Evolutionary conservation across 1,140 invertebrate species (phyloP).

Genomic region (Halictus rubicundus): DNA sequence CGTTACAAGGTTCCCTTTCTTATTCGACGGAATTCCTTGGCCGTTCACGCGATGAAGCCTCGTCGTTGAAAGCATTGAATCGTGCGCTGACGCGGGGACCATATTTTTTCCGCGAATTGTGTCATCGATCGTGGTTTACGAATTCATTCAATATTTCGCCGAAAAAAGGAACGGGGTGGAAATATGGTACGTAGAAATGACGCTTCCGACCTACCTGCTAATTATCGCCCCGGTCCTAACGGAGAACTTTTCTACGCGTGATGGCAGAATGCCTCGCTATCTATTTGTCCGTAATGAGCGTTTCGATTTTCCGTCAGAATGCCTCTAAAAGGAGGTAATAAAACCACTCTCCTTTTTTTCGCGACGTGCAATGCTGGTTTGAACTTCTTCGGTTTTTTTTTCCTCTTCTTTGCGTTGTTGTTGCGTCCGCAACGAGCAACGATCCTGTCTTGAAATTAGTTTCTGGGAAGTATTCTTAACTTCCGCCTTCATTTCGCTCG

Average conservation of each 20-base stretch:
- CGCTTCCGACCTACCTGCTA: conserved; percentile 18
- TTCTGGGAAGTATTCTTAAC: conserved; percentile 1
- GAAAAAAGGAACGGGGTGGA: background rate
- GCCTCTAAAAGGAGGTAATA: conserved; percentile 43
- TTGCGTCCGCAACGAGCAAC: conserved; percentile 11
- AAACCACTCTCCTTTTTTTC: conserved; percentile 11
- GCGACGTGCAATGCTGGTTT: background rate
- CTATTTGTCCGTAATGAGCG: conserved; percentile 69
- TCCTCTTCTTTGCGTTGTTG: conserved; percentile 7
- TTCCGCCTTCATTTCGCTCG: background rate
- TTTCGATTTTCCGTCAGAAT: conserved; percentile 69
- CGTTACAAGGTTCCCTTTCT: background rate
- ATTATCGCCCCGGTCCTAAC: conserved; percentile 28
- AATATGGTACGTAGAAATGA: background rate
- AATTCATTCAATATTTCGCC: conserved; percentile 27
- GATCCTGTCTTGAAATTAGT: conserved; percentile 13
- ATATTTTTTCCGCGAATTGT: conserved; percentile 21
- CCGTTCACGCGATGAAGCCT: background rate
- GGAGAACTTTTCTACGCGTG: conserved; percentile 30
- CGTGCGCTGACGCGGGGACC: background rate
- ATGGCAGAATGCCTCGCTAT: conserved; percentile 49
- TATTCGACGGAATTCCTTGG: background rate
- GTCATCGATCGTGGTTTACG: conserved; percentile 42
- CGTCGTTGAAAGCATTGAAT: background rate
- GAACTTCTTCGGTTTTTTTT: background rate